Evolutionary conservation across 2,888 invertebrate genomes (phyloP).

Genomic region (Polyommatus icarus): DNA sequence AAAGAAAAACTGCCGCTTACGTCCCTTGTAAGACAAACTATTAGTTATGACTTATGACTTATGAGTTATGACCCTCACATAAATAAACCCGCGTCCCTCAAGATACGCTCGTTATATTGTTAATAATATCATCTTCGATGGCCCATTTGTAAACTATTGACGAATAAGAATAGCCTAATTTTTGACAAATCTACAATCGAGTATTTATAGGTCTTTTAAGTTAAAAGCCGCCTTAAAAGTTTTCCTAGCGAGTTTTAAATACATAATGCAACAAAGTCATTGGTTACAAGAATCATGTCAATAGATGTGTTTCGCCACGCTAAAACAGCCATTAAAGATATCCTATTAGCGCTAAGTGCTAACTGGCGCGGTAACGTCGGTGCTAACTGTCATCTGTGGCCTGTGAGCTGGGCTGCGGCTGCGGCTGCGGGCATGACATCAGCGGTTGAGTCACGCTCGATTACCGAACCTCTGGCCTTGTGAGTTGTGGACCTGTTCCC

Average conservation of each 20-base stretch:
- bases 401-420: too few species aligned
- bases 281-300: background rate
- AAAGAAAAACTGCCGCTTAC: background rate
- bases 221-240: background rate
- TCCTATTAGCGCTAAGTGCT: background rate
- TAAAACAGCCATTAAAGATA: background rate
- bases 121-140: background rate
- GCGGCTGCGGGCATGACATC: conserved; percentile 20
- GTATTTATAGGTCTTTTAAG: background rate
- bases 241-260: background rate
- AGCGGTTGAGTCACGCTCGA: conserved; percentile 23
- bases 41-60: background rate
- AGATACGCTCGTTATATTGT: background rate
- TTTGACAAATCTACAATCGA: background rate
- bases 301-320: background rate
- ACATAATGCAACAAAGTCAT: background rate
- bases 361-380: background rate
- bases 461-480: conserved; percentile 14
- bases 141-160: background rate
- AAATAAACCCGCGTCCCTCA: conserved; percentile 2
- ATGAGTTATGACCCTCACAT: background rate
- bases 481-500: conserved; percentile 14
- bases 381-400: background rate
- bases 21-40: background rate
- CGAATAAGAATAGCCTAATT: background rate